Conservation (phyloP, 2,113 vertebrate genomes). For the Proterorhinus semilunaris region DNA sequence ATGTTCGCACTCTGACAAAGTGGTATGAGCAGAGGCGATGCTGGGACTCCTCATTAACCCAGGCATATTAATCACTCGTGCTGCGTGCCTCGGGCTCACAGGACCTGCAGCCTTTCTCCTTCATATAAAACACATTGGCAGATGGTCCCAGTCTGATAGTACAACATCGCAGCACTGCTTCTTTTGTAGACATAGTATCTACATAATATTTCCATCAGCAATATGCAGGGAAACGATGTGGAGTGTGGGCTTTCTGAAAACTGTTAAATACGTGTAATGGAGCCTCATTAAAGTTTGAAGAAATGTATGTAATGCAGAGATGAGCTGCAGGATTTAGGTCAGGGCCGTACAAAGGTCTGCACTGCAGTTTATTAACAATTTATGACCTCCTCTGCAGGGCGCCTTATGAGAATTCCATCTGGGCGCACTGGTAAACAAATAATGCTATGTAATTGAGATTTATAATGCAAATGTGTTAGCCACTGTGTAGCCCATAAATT, state of each 20-base stretch:
- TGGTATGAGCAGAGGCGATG: slow-evolving; percentile 50
- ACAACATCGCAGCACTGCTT: slow-evolving; percentile 35
- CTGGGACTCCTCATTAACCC: slow-evolving; percentile 70
- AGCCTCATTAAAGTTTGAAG: slow-evolving; percentile 72
- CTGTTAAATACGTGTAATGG: slow-evolving; percentile 66
- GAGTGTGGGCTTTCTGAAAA: slow-evolving; percentile 40
- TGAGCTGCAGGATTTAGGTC: slow-evolving; percentile 75
- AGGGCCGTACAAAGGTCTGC: slow-evolving; percentile 74
- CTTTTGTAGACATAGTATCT: slow-evolving; percentile 4
- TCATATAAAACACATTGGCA: slow-evolving; percentile 65
- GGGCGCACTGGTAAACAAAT: slow-evolving; percentile 67
- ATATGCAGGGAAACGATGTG: slow-evolving; percentile 33
- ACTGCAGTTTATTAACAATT: slow-evolving; percentile 82
- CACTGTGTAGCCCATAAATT: slow-evolving; percentile 61
- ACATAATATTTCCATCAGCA: slow-evolving; percentile 23
- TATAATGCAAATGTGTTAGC: slow-evolving; percentile 71
- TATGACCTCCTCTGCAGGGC: slow-evolving; percentile 67
- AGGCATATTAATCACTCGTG: slow-evolving; percentile 69
- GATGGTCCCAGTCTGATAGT: slow-evolving; percentile 65
- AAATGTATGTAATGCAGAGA: slow-evolving; percentile 58
- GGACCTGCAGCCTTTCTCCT: slow-evolving; percentile 52
- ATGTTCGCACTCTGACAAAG: slow-evolving; percentile 46
- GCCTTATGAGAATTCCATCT: slow-evolving; percentile 60
- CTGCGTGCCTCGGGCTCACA: slow-evolving; percentile 53
- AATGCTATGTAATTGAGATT: slow-evolving; percentile 75